phyloP scores from a whole-genome alignment of 2,797 vertebrate species.

The Parotocinclus haroldoi region DNA sequence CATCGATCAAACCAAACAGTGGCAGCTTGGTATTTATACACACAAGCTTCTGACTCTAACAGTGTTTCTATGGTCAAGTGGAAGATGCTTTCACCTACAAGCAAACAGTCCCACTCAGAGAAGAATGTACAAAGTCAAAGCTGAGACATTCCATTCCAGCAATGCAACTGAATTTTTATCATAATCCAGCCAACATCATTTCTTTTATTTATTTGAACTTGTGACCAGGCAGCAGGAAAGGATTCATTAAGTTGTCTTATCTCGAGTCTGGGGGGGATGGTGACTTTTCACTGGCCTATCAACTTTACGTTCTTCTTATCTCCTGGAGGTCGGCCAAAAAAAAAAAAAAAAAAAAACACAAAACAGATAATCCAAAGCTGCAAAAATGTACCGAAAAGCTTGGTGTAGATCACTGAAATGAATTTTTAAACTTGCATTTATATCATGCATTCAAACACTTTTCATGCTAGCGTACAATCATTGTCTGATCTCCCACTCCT shows the following conservation, averaged over 20 bases:
- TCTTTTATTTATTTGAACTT: slow-evolving; percentile 56
- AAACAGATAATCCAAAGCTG: neutral
- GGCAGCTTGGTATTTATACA: too few relatives aligned
- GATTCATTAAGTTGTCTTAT: slow-evolving; percentile 61
- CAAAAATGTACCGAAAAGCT: neutral
- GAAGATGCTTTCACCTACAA: too few relatives aligned
- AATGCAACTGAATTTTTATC: slow-evolving; percentile 6
- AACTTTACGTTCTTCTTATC: neutral
- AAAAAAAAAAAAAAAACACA: too few relatives aligned
- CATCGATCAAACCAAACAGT: too few relatives aligned
- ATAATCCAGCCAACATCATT: slow-evolving; percentile 33
- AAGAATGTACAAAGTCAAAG: slow-evolving; percentile 11
- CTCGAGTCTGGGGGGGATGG: slow-evolving; percentile 51
- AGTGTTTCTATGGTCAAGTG: too few relatives aligned
- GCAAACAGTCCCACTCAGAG: too few relatives aligned
- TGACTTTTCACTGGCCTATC: slow-evolving; percentile 8
- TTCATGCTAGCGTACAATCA: neutral
- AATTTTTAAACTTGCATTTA: too few relatives aligned
- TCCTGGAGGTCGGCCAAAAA: neutral
- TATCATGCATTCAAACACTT: too few relatives aligned
- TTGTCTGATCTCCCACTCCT: neutral
- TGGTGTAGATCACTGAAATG: too few relatives aligned
- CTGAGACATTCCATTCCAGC: slow-evolving; percentile 19
- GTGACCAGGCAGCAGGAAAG: slow-evolving; percentile 57
- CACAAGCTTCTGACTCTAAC: too few relatives aligned